Percentiles rank a stretch among this genome's conserved stretches.
phyloP scores from a whole-genome alignment of 2,113 vertebrate genomes.

The Elephantulus edwardii region DNA sequence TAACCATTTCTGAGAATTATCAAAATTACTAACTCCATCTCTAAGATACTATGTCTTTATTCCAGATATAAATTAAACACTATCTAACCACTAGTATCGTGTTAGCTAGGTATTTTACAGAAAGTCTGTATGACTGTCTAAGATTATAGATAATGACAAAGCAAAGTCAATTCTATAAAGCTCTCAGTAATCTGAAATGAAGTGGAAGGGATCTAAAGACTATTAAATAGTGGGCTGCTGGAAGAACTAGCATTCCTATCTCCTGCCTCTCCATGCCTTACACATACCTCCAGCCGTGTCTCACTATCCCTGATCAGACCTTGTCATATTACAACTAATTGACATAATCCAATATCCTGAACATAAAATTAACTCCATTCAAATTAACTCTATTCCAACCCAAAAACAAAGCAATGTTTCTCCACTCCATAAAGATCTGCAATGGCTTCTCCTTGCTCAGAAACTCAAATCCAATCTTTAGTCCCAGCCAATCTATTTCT shows the following conservation, averaged over 20 bases:
- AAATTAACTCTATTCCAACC: slow-evolving; percentile 11
- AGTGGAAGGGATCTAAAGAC: background rate
- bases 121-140: background rate
- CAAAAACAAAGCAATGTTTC: background rate
- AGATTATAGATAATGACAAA: slow-evolving; percentile 37
- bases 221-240: background rate
- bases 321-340: background rate
- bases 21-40: slow-evolving; percentile 31
- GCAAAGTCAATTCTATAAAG: slow-evolving; percentile 26
- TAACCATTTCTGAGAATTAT: slow-evolving; percentile 19
- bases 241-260: background rate
- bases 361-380: slow-evolving; percentile 17
- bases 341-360: background rate
- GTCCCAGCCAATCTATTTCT: background rate
- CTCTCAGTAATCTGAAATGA: background rate
- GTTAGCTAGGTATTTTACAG: background rate
- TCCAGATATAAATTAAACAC: slow-evolving; percentile 22
- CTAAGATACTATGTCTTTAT: slow-evolving; percentile 42
- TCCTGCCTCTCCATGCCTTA: background rate
- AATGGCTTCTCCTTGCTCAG: background rate
- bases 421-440: background rate
- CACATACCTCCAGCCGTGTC: background rate
- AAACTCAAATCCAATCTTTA: background rate
- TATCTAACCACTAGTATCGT: background rate
- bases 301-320: background rate